Evolutionary conservation across 2,113 vertebrate species (phyloP), one percentile per base, ranked within the genome.

Genomic region (Apteryx owenii): DNA sequence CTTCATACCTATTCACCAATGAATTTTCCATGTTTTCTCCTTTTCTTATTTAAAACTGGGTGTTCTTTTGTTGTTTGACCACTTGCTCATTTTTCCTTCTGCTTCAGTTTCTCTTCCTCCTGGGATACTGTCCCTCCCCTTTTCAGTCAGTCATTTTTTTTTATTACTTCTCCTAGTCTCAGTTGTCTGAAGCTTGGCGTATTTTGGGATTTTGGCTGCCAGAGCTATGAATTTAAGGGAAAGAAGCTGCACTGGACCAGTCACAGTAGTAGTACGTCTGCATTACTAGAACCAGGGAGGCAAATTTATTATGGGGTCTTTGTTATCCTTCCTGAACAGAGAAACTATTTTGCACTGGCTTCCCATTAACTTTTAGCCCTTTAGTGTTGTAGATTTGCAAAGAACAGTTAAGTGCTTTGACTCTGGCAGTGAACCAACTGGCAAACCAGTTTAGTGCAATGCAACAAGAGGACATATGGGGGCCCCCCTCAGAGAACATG

Each of bases 401-500:
- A 40, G 84, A 75, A 54, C 0, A 66, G 21, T 54, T 28, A 2
- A 25, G 10, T 8, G 3, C 17, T 87, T 76, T 28, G 51, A 12
- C 51, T 73, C 51, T 65, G 42, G 9, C 44, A 2, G 0, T 33
- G 25, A 44, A 23, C 4, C 0, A 5, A 1, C 3, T 6, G 9
- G 22, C 40, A 18, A 0, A 15, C 20, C 44, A 3, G 5, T 12
- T 38, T 22, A 66, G 48, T 33, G 15, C 1, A 5, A 7, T 40
- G 10, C 4, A 50, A 5, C 7, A 5, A 11, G 46, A 38, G 26
- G 17, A 7, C 0, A 0, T 62, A 31, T 12, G 20, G 38, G 25
- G 21, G 10, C 25, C 3, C 7, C 31, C 12, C 0, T 25, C 3
- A 20, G n/a, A 29, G 50, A 25, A 20, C 0, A 1, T 28, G 2